These are phyloP conservation scores for Drosophila yooni DNA, from an alignment of 2,888 invertebrate species.

Conservation along the genomic window DNA sequence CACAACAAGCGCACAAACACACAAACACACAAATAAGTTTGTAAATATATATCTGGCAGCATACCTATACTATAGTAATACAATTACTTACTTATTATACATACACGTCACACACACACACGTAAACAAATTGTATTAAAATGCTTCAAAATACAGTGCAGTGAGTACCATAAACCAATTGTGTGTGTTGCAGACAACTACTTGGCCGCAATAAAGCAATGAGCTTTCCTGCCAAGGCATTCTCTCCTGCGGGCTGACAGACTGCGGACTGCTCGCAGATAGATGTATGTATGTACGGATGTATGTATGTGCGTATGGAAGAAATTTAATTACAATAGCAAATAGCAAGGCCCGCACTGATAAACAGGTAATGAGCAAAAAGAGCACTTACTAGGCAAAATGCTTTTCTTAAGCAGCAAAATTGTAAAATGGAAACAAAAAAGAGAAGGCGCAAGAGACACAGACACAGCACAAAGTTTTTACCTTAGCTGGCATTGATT, in stretches of 20 bases:
- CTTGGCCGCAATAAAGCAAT: conserved; percentile 43
- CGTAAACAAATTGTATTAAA: conserved; percentile 24
- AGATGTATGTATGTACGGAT: background rate
- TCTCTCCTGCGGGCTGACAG: conserved; percentile 12
- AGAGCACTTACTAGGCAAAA: conserved; percentile 60
- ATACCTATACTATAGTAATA: conserved; percentile 21
- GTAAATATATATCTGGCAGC: conserved; percentile 37
- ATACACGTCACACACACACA: background rate
- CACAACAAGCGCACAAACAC: background rate
- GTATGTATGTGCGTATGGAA: conserved; percentile 7
- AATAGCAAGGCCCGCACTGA: conserved; percentile 30
- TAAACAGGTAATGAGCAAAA: conserved; percentile 54
- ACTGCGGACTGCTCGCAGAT: background rate
- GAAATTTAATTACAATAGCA: conserved; percentile 58
- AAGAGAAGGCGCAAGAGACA: background rate
- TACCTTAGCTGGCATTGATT: conserved; percentile 63
- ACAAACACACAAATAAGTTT: conserved; percentile 27
- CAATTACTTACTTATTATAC: conserved; percentile 19
- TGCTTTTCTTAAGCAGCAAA: conserved; percentile 28
- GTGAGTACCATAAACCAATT: conserved; percentile 7
- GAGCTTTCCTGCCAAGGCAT: conserved; percentile 36
- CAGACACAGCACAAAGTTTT: conserved; percentile 5
- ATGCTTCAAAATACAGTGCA: conserved; percentile 17
- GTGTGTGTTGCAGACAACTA: background rate
- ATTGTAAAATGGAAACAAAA: conserved; percentile 47